A percentile compares a stretch with the other conserved stretches of the same genome.
Conservation (phyloP, 2,113 vertebrate species). For the Psilopsiagon aymara region DNA sequence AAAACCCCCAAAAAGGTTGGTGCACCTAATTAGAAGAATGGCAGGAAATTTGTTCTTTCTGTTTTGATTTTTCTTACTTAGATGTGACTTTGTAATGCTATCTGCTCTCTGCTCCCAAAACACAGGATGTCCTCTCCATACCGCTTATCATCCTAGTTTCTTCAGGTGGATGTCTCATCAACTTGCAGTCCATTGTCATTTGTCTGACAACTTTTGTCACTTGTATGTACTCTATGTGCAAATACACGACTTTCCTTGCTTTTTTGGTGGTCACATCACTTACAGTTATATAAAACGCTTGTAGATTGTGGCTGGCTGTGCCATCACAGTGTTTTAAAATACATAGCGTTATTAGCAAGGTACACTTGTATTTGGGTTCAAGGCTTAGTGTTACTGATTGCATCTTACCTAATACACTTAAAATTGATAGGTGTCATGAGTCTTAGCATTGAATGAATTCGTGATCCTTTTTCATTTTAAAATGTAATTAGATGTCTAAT, state of each 20-base stretch:
- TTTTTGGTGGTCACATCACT: not conserved
- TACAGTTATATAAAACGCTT: not conserved
- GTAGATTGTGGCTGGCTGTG: not conserved
- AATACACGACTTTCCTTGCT: not conserved
- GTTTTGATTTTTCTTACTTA: not conserved
- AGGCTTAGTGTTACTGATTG: not conserved
- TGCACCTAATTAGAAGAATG: not conserved
- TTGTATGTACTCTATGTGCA: not conserved
- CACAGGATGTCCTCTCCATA: not conserved
- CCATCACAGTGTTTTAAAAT: not conserved
- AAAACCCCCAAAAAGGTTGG: too few species aligned
- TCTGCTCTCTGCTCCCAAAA: not conserved
- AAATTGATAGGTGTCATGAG: not conserved
- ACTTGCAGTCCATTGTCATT: not conserved
- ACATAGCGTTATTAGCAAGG: not conserved
- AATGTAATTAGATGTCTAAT: not conserved
- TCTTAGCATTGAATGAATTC: not conserved
- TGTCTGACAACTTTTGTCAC: not conserved
- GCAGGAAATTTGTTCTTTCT: not conserved
- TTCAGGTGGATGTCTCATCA: not conserved
- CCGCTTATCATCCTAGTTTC: accelerated
- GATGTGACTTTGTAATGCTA: accelerated
- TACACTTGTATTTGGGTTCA: not conserved
- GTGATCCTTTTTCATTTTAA: not conserved
- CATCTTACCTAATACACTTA: not conserved